phyloP scores from a whole-genome alignment of 2,797 vertebrate genomes.

The Podarcis siculus region DNA sequence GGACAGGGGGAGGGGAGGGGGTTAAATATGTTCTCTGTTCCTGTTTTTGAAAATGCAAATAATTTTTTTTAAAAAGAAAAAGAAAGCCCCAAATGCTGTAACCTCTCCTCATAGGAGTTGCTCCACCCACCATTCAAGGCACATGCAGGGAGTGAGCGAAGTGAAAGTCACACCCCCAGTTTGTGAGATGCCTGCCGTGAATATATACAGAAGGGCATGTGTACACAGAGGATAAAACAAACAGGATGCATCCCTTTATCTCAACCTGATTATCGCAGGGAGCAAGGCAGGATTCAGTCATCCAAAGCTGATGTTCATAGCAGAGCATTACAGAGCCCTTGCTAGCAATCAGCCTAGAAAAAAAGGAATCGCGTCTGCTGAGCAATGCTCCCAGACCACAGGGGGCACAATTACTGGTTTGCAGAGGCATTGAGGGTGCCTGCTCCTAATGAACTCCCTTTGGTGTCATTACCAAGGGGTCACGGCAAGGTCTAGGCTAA shows the following conservation, averaged over 20 bases:
- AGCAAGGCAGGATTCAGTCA: neutral
- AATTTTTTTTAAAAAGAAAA: no score
- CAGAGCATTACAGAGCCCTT: neutral
- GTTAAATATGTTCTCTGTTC: no score
- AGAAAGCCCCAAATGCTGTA: no score
- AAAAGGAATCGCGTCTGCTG: neutral
- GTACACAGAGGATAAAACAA: no score
- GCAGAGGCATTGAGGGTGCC: neutral
- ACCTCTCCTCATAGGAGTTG: no score
- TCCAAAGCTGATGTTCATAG: neutral
- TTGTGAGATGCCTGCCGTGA: neutral
- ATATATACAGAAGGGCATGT: no score
- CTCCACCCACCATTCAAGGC: neutral
- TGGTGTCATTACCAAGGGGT: slow-evolving; percentile 12
- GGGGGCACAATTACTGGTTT: neutral
- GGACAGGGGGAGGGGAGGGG: no score
- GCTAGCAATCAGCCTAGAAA: neutral
- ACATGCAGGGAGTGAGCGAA: neutral
- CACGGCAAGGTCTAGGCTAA: neutral
- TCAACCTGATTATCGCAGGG: neutral
- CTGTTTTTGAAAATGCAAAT: no score
- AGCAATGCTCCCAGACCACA: neutral
- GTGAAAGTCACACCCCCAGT: neutral
- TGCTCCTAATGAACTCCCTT: neutral
- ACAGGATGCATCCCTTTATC: neutral